A percentile compares a stretch with the other conserved stretches of the same genome.
These are phyloP conservation scores for Lynx canadensis DNA, from an alignment of 2,113 vertebrate genomes.

Conservation along the genomic window DNA sequence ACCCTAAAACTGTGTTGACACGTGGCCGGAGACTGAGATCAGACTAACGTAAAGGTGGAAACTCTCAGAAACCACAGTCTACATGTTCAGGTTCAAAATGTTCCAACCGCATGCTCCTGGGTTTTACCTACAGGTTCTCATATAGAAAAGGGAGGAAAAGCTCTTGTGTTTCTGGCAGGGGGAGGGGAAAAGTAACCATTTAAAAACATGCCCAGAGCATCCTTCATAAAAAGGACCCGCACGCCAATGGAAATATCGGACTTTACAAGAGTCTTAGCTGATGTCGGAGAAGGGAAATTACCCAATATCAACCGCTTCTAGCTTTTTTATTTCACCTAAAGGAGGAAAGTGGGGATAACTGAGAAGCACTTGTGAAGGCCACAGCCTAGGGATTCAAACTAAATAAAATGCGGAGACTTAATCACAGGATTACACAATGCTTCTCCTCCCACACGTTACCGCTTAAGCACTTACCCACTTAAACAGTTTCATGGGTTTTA, in stretches of 20 bases:
- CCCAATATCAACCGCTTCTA: background rate
- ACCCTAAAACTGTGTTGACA: background rate
- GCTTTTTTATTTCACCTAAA: background rate
- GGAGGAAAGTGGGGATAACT: background rate
- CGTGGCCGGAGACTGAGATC: background rate
- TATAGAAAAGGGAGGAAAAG: background rate
- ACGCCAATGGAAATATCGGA: background rate
- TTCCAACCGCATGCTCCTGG: background rate
- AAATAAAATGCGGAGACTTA: background rate
- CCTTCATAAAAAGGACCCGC: background rate
- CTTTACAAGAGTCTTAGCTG: background rate
- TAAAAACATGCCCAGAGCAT: background rate
- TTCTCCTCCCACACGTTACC: background rate
- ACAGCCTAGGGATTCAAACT: background rate
- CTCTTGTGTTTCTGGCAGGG: background rate
- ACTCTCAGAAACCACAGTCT: background rate
- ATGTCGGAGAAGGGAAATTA: background rate
- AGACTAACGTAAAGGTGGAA: background rate
- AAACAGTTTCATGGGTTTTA: background rate
- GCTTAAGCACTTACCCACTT: background rate
- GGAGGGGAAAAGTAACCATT: background rate
- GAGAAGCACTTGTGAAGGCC: background rate
- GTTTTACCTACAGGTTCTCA: background rate
- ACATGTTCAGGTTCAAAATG: background rate
- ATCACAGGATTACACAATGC: background rate